These are phyloP conservation scores for Euplagia quadripunctaria DNA, from an alignment of 2,888 invertebrate species.

Conservation along the genomic window DNA sequence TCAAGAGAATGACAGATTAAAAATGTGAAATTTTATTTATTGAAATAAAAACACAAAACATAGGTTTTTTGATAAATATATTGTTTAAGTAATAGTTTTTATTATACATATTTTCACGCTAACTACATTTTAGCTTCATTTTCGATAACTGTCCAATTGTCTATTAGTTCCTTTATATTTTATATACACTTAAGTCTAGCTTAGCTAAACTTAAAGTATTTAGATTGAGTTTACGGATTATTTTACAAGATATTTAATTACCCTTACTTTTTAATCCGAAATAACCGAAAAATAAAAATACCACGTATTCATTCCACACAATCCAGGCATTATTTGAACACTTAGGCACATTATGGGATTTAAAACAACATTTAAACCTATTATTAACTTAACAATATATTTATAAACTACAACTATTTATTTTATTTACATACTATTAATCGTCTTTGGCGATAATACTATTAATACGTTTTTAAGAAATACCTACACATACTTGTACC, in stretches of 20 bases:
- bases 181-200: conserved; percentile 3
- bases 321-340: conserved; percentile 41
- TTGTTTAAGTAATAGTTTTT: too few species aligned
- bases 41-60: too few species aligned
- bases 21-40: too few species aligned
- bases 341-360: conserved; percentile 60
- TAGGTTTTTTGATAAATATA: too few species aligned
- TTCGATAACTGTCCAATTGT: not conserved
- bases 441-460: conserved; percentile 32
- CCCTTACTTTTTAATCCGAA: not conserved
- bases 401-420: conserved; percentile 12
- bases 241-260: not conserved
- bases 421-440: conserved; percentile 19
- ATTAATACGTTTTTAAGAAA: conserved; percentile 10
- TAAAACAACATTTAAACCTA: conserved; percentile 48
- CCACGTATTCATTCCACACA: conserved; percentile 17
- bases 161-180: not conserved
- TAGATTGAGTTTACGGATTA: not conserved
- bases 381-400: conserved; percentile 24
- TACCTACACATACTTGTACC: conserved; percentile 10
- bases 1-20: too few species aligned
- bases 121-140: not conserved
- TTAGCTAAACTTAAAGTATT: not conserved
- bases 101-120: not conserved
- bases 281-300: not conserved